Evolutionary conservation across 92 coral and sea anemone species (phyloP), one percentile per base, ranked within the genome.

Genomic region (Porites evermanni): DNA sequence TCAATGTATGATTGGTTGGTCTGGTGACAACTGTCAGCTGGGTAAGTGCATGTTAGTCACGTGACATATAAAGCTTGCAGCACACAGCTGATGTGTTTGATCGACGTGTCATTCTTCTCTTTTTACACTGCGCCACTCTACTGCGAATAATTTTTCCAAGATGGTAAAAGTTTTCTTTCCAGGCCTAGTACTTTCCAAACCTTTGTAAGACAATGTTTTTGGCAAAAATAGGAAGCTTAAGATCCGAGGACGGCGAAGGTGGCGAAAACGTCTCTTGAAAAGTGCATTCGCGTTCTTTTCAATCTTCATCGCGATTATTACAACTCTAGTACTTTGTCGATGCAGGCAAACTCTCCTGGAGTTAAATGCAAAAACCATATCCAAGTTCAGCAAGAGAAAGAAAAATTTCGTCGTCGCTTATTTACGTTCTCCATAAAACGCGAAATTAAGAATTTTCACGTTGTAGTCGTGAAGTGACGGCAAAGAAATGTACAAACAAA

Each of bases 1-100:
- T 72, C 83, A 83, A 18, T 93, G 96, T 47, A 81, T 93, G 78
- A 83, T 44, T 38, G 93, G 94, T 38, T 93, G 96, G 96, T 73
- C 94, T 6, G 96, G 96, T 8, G 77, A 70, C 67, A 86, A 77
- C 24, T 93, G 96, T 91, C 84, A 90, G 60, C 52, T 76, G 26
- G 95, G 95, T 89, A 65, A 23, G 73, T 21, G 26, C 4, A 18
- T 10, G 18, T 11, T 65, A 65, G 67, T 61, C 67, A 61, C 67
- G 17, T 61, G 4, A 61, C 67, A 61, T 9, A 9, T 61, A 61
- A 61, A 61, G 67, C 67, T 61, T 61, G 67, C 67, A 61, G 67
- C 6, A 61, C 67, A 61, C 67, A 61, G 67, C 67, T 61, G 67
- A 61, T 61, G 67, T 61, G 67, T 61, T 61, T 61, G 67, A 61